Base-by-base conservation (phyloP, 2,888 invertebrate species). In the Ormyrus pomaceus region DNA sequence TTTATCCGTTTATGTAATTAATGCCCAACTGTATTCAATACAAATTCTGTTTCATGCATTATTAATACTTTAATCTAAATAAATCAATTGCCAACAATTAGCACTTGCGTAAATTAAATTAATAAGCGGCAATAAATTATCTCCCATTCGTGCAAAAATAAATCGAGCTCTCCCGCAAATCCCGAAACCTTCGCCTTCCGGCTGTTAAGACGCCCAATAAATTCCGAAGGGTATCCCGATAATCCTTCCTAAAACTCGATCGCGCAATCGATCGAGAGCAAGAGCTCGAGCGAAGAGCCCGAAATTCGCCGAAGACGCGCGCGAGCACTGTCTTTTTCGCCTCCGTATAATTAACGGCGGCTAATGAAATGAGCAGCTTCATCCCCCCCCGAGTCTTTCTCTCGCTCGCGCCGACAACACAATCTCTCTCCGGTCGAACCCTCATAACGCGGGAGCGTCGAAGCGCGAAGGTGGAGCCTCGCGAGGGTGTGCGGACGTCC, bases 341-440 rank as follows among this genome's bases (percentile, higher is more conserved):
- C 10, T 10, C 68, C 68, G 69, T 58, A 75, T 80, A 82, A 82
- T 81, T 82, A 82, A 80, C 82, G 53, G 72, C 65, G 45, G 77
- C 75, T 82, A 82, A 82, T 82, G 71, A 82, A 82, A 82, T 80
- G 75, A 80, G 59, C 71, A 76, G 65, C 55, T 61, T 68, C 19
- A 6, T 46, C 55, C 46, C 53, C 45, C 73, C n/a, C 11, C 50
- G 0, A 11, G 11, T 2, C 55, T 46, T 75, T 48, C 68, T 11
- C 48, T 51, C 77, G 46, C 65, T 51, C 56, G 45, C 55, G 19
- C 19, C 34, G 19, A 48, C 53, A 62, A 10, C 46, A 69, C 69
- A 69, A 62, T 77, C 70, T 64, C 70, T 64, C 70, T 64, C 62
- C 62, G 68, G 50, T 34, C 70, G 61, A 69, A 59, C 81, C 74